Evolutionary conservation across 2,113 vertebrate genomes (phyloP).

Genomic region (Genyomyrus donnyi): DNA sequence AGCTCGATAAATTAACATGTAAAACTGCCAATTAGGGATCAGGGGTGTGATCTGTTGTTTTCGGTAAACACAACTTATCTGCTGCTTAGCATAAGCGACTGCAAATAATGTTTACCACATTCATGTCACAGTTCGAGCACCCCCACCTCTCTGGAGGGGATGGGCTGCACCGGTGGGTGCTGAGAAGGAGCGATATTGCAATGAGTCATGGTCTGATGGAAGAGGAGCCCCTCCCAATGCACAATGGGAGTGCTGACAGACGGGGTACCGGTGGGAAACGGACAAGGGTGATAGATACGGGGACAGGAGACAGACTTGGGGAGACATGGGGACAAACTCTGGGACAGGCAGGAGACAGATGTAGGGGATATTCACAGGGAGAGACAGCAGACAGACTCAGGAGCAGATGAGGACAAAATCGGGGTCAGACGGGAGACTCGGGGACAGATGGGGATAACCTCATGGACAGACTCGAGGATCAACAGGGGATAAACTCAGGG

Average conservation of each 20-base stretch:
- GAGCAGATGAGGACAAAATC: not conserved
- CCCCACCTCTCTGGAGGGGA: not conserved
- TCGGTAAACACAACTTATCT: constrained; percentile 23
- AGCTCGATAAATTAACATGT: constrained; percentile 20
- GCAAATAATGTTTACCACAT: constrained; percentile 12
- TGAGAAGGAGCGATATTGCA: not conserved
- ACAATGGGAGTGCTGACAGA: not conserved
- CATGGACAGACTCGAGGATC: not conserved
- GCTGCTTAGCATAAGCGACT: constrained; percentile 11
- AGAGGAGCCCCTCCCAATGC: not conserved
- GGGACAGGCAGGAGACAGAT: not conserved
- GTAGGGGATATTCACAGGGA: not conserved
- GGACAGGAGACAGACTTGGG: not conserved
- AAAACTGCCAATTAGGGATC: constrained; percentile 25
- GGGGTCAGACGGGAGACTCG: not conserved
- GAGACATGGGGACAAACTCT: not conserved
- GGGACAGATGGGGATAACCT: not conserved
- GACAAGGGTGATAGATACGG: no score
- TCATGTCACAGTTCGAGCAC: not conserved
- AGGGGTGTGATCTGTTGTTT: constrained; percentile 18
- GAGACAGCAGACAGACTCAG: not conserved
- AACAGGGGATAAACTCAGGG: no score
- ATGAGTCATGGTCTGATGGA: not conserved
- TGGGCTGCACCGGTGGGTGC: not conserved
- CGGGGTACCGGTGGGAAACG: not conserved